Evolutionary conservation across 2,113 vertebrate genomes (phyloP).

Genomic region (Mesoclemmys tuberculata): DNA sequence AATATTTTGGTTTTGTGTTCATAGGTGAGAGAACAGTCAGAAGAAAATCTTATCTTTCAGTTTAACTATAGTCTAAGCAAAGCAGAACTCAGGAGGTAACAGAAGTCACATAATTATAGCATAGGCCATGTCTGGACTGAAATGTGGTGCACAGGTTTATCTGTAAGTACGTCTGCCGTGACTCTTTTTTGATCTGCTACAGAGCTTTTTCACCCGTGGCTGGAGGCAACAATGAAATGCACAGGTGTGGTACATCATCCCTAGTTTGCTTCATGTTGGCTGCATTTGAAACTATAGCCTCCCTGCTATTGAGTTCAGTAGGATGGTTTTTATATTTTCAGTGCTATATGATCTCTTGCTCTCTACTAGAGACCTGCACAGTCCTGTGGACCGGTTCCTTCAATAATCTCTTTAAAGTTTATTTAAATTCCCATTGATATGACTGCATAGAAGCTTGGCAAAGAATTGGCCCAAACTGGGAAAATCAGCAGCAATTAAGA

Average conservation of each 20-base stretch:
- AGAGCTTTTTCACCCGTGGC: not conserved
- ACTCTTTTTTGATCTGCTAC: not conserved
- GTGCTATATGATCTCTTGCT: constrained; percentile 42
- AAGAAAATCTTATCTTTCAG: not conserved
- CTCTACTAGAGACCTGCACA: constrained; percentile 33
- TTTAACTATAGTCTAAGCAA: not conserved
- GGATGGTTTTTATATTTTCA: constrained; percentile 30
- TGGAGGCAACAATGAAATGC: not conserved
- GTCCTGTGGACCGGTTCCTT: constrained; percentile 48
- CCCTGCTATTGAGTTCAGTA: not conserved
- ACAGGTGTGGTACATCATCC: constrained; percentile 28
- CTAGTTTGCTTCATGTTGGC: not conserved
- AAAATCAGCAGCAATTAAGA: constrained; percentile 39
- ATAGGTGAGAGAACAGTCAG: constrained; percentile 23
- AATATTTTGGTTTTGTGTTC: constrained; percentile 15
- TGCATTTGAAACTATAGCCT: constrained; percentile 30
- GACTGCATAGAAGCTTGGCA: constrained; percentile 64
- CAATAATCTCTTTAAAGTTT: constrained; percentile 69
- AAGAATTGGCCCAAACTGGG: constrained; percentile 41
- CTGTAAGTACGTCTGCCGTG: not conserved
- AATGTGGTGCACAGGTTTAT: not conserved
- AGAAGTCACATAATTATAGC: not conserved
- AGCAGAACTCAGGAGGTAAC: not conserved
- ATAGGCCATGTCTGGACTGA: not conserved
- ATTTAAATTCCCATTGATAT: constrained; percentile 62